Evolutionary conservation across 2,888 invertebrate genomes (phyloP).

Genomic region (Lasius platythorax): DNA sequence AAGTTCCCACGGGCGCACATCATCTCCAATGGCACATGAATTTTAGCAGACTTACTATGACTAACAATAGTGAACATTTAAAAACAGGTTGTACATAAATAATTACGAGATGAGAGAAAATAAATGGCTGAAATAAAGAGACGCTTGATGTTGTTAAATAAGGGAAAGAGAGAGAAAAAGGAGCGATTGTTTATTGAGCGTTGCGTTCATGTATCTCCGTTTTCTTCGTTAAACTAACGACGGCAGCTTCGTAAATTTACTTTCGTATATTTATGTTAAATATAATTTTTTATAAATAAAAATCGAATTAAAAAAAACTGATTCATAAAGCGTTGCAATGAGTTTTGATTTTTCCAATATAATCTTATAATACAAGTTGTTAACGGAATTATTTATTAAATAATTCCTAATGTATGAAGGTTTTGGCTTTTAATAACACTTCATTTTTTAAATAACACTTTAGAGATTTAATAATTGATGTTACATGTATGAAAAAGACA

Average conservation of each 20-base stretch:
- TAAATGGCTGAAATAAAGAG: slow-evolving; percentile 81
- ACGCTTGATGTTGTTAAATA: slow-evolving; percentile 84
- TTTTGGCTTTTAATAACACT: background rate
- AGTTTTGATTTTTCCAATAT: slow-evolving; percentile 53
- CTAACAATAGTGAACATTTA: slow-evolving; percentile 74
- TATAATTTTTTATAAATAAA: slow-evolving; percentile 58
- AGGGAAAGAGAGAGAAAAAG: slow-evolving; percentile 79
- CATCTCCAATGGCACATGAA: slow-evolving; percentile 84
- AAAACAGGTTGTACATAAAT: slow-evolving; percentile 84
- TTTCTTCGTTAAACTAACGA: slow-evolving; percentile 60
- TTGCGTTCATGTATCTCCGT: slow-evolving; percentile 69
- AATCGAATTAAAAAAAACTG: slow-evolving; percentile 48
- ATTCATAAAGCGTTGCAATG: slow-evolving; percentile 38
- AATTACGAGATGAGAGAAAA: slow-evolving; percentile 81
- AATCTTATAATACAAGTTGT: slow-evolving; percentile 38
- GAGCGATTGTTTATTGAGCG: slow-evolving; percentile 73
- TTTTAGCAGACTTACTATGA: slow-evolving; percentile 80
- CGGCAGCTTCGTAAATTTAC: slow-evolving; percentile 56
- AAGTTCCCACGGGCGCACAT: slow-evolving; percentile 84
- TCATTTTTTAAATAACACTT: background rate
- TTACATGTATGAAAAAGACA: background rate
- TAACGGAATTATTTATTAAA: background rate
- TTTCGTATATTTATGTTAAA: slow-evolving; percentile 55
- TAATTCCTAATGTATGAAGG: background rate
- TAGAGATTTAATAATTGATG: slow-evolving; percentile 9